Evolutionary conservation across 2,113 vertebrate genomes (phyloP).

Genomic region (Phaetusa simplex): DNA sequence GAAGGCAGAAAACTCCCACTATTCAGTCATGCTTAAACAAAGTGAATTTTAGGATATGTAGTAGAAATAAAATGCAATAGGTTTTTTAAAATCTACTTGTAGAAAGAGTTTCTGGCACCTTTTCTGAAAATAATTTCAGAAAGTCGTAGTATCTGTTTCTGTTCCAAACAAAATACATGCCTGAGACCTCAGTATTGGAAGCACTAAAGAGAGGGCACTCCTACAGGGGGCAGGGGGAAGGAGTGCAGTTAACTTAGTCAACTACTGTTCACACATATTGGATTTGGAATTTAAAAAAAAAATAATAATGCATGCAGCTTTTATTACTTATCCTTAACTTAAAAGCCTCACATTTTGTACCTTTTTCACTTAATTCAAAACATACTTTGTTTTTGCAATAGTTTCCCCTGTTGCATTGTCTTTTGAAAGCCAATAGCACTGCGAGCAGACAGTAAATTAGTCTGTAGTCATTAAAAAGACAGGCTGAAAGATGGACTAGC

Average conservation of each 20-base stretch:
- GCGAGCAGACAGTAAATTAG: neutral
- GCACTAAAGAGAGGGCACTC: neutral
- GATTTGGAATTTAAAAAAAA: neutral
- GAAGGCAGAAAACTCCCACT: neutral
- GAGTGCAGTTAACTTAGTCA: neutral
- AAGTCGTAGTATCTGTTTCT: neutral
- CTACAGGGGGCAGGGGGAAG: fast-evolving
- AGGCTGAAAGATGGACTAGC: neutral
- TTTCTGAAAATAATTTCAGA: neutral
- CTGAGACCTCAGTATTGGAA: neutral
- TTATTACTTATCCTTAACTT: neutral
- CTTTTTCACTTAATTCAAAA: neutral
- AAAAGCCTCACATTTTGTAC: neutral
- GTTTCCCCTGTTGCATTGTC: neutral
- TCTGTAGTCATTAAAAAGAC: neutral
- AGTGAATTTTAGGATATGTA: neutral
- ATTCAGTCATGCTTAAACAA: neutral
- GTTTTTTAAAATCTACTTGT: neutral
- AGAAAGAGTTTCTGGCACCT: neutral
- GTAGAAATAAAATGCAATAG: neutral
- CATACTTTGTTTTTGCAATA: neutral
- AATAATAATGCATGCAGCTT: neutral
- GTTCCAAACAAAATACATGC: neutral
- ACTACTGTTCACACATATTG: neutral
- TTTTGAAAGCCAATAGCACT: neutral